Evolutionary conservation across 2,113 vertebrate genomes (phyloP), one percentile per base, ranked within the genome.

Genomic region (Gnathonemus longibarbis): DNA sequence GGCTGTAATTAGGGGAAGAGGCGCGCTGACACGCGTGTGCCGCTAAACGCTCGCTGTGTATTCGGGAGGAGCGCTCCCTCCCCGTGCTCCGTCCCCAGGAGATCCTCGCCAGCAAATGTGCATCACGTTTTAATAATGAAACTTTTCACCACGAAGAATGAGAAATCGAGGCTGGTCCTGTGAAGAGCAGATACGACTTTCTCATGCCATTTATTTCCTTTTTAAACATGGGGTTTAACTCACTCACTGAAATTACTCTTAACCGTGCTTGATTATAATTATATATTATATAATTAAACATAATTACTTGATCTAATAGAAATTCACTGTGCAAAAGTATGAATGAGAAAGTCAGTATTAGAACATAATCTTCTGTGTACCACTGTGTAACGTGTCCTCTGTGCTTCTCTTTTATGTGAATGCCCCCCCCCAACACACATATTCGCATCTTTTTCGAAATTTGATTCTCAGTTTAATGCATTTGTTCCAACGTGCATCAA

Each of bases 251-350:
- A 84, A 84, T 48, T 45, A 84, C 42, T 84, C 83, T 84, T 84
- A 84, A 84, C 83, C 19, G 45, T n/a, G 83, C 19, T 84, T 84
- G 83, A 84, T 84, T 84, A 48, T 84, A 84, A 84, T 84, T 84
- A 84, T 84, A 84, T 84, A 84, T 84, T 84, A 48, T 84, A 84
- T 84, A 45, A 84, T 84, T 84, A 84, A 48, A 84, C 83, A 84
- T 84, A 84, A 84, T 84, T 84, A 84, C 83, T 46, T 48, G 83
- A 84, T 84, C 45, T 48, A 84, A 45, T 48, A 84, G 21, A 48
- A 46, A 45, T 84, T 48, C 45, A 84, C 6, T 84, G 80, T 45
- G 42, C 42, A 84, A 84, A 39, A 84, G 19, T 48, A 84, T 84
- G 83, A 84, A 84, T 46, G 45, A 24, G 80, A 8, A 84, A 84